These are phyloP conservation scores for Ciona savignyi DNA, from an alignment of 23 tunicate genomes.

Conservation along the genomic window DNA sequence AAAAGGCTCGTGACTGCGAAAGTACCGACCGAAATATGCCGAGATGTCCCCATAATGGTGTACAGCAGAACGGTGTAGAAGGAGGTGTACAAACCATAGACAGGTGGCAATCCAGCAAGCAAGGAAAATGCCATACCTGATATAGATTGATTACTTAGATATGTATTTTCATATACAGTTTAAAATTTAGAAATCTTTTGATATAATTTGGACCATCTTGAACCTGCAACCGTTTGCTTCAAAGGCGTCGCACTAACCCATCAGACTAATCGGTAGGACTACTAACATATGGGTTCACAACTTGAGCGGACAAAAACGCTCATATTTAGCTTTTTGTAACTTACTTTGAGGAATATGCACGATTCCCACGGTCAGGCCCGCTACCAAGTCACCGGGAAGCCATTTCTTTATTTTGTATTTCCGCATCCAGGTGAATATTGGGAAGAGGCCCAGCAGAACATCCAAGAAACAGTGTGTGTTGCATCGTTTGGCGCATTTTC, in stretches of 20 bases:
- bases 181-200: too few species aligned
- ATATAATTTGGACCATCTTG: too few species aligned
- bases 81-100: too few species aligned
- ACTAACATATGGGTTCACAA: too few species aligned
- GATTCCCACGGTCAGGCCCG: conserved; percentile 87
- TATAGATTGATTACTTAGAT: too few species aligned
- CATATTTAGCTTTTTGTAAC: neutral
- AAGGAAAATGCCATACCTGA: conserved; percentile 85
- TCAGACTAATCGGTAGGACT: too few species aligned
- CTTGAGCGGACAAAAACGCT: too few species aligned
- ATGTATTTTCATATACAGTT: too few species aligned
- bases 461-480: conserved; percentile 13
- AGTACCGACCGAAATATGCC: conserved; percentile 84
- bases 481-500: conserved; percentile 19
- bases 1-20: conserved; percentile 83
- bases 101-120: conserved; percentile 67
- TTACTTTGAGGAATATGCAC: conserved; percentile 92
- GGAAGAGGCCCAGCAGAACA: too few species aligned
- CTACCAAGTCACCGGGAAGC: conserved; percentile 71
- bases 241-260: too few species aligned
- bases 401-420: conserved; percentile 45
- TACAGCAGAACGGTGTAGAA: conserved; percentile 63
- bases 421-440: conserved; percentile 66
- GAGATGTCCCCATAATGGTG: conserved; percentile 92
- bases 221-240: too few species aligned